Base-by-base conservation (phyloP, 2,113 vertebrate genomes). In the Phalacrocorax brasilianus region DNA sequence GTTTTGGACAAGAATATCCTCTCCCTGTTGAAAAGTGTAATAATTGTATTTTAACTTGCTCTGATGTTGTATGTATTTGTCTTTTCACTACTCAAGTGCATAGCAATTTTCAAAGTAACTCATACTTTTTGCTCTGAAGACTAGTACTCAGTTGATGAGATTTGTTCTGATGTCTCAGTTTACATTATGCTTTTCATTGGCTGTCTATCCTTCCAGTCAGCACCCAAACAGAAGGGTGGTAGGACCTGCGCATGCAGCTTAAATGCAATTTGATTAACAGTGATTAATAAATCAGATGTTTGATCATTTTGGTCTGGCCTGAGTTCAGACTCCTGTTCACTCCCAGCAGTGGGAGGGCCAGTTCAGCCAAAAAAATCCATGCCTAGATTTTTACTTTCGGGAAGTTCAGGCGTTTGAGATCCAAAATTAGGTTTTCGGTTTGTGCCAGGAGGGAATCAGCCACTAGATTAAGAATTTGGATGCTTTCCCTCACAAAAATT, bases 361-460 rank as follows among this genome's bases (percentile, higher is more conserved):
- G 53, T 88, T 93, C 63, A 83, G 78, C 70, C 87, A 95, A 92
- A 91, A 78, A 89, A 88, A 75, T 89, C 49, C 83, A 87, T 94
- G 91, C 87, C 84, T 91, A 92, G 95, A 74, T 94, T 93, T 91
- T 94, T 76, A 88, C 92, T 97, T 97, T 97, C 94, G 96, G 96
- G 97, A 97, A 96, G 81, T 95, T 70, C 23, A 67, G 74, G 87
- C 53, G 38, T 89, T 91, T 95, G 84, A 91, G 84, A 96, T 97
- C 95, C 97, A 95, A 95, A 96, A 88, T 97, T 97, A 97, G 93
- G 87, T 79, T 95, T 97, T 85, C 71, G 40, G 42, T 66, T 95
- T 85, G 89, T 94, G 86, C 95, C 93, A 95, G 82, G 87, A 95
- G 80, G 78, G 91, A 96, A 88, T 96, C 85, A 95, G 81, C 80